phyloP scores from a whole-genome alignment of 2,113 vertebrate species.

The Periophthalmus modestus region DNA sequence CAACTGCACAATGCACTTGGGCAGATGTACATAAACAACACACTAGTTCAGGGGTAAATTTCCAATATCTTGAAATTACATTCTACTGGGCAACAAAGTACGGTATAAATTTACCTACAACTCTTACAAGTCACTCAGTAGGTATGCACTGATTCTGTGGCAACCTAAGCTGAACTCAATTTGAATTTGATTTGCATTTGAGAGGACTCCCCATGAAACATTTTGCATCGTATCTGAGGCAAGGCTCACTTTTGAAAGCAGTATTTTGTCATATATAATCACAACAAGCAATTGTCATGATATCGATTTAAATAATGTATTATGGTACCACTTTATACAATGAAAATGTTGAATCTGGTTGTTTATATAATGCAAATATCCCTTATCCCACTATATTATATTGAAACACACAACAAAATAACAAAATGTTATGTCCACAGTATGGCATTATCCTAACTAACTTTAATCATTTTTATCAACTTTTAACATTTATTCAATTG shows the following conservation, averaged over 20 bases:
- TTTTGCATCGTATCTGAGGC: background rate
- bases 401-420: no score
- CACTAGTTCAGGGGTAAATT: conserved; percentile 2
- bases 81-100: no score
- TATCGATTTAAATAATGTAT: background rate
- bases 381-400: background rate
- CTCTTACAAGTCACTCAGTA: background rate
- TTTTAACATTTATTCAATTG: background rate
- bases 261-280: background rate
- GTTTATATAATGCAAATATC: background rate
- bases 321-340: background rate
- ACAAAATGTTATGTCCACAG: background rate
- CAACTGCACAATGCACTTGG: background rate
- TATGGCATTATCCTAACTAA: background rate
- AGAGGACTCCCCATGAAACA: background rate
- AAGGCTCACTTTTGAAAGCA: background rate
- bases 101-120: no score
- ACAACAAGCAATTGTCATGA: background rate
- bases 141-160: background rate
- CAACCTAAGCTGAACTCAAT: background rate
- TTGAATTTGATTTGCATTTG: background rate
- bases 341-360: background rate
- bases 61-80: conserved; percentile 43
- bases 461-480: no score
- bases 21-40: background rate